These are phyloP conservation scores for Metellina segmentata DNA, from an alignment of 2,888 invertebrate species.

Conservation along the genomic window DNA sequence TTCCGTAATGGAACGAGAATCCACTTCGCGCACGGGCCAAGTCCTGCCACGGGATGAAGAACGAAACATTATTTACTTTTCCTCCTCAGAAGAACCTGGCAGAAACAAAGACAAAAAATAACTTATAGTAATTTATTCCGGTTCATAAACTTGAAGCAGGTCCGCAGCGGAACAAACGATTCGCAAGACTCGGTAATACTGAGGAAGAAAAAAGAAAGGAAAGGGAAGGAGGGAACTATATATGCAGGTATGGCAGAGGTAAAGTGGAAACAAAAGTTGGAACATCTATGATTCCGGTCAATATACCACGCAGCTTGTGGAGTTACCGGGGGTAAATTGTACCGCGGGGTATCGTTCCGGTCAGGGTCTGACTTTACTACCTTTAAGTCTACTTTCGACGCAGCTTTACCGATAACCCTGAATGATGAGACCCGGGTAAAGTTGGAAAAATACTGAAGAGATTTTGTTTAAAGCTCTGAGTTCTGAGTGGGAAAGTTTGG, in stretches of 20 bases:
- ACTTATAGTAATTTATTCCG: slow-evolving; percentile 69
- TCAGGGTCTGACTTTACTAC: slow-evolving; percentile 55
- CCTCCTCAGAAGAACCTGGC: neutral
- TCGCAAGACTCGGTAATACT: slow-evolving; percentile 4
- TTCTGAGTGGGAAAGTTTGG: neutral
- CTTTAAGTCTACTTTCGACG: slow-evolving; percentile 61
- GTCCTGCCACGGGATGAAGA: neutral
- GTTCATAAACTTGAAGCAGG: slow-evolving; percentile 56
- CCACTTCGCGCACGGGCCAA: neutral
- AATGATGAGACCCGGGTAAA: slow-evolving; percentile 24
- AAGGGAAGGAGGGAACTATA: slow-evolving; percentile 14
- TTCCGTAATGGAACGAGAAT: neutral
- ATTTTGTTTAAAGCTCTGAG: slow-evolving; percentile 31
- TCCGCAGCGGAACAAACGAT: slow-evolving; percentile 39
- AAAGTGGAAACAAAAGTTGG: slow-evolving; percentile 63
- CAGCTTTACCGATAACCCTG: slow-evolving; percentile 67
- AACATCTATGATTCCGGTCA: slow-evolving; percentile 68
- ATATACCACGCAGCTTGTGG: slow-evolving; percentile 48
- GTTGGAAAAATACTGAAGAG: slow-evolving; percentile 13
- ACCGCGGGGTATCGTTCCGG: slow-evolving; percentile 63
- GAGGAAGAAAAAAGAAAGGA: slow-evolving; percentile 2
- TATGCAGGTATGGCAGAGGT: slow-evolving; percentile 40
- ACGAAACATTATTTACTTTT: slow-evolving; percentile 49
- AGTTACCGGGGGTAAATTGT: slow-evolving; percentile 61
- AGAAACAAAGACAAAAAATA: slow-evolving; percentile 17